phyloP scores from a whole-genome alignment of 1,140 invertebrate genomes.

The Drosophila azteca region DNA sequence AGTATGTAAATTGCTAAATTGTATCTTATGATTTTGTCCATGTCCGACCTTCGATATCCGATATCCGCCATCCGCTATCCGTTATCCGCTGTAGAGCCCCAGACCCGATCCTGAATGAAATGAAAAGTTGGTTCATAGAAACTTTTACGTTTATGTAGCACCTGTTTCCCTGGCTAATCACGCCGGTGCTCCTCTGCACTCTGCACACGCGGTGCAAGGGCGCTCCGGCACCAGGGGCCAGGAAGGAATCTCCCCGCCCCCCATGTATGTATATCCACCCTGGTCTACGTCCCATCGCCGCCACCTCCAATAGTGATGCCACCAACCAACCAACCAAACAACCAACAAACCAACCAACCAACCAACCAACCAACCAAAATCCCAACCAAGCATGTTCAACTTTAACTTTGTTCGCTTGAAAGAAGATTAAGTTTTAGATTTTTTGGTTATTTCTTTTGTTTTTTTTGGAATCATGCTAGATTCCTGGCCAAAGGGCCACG shows the following conservation, averaged over 20 bases:
- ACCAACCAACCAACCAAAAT: conserved; percentile 35
- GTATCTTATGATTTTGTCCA: conserved; percentile 21
- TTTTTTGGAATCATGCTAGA: conserved; percentile 41
- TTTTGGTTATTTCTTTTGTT: background rate
- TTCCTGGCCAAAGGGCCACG: conserved; percentile 20
- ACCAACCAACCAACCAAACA: conserved; percentile 18
- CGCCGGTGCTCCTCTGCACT: conserved; percentile 43
- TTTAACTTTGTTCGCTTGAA: conserved; percentile 33
- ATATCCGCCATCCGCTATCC: conserved; percentile 3
- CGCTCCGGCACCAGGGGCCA: conserved; percentile 23
- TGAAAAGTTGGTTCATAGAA: conserved; percentile 77
- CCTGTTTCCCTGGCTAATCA: conserved; percentile 64
- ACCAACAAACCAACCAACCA: conserved; percentile 18
- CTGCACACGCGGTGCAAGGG: conserved; percentile 14
- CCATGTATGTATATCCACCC: conserved; percentile 41
- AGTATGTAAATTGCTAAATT: conserved; percentile 22
- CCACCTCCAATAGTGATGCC: conserved; percentile 59
- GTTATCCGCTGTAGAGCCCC: conserved; percentile 16
- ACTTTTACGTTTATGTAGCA: conserved; percentile 81
- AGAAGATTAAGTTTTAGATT: conserved; percentile 41
- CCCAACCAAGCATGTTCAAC: conserved; percentile 41
- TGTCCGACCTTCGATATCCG: conserved; percentile 18
- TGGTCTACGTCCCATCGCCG: conserved; percentile 61
- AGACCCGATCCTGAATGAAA: conserved; percentile 6
- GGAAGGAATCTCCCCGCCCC: conserved; percentile 14